phyloP scores from a whole-genome alignment of 2,888 invertebrate species.

The Lottia scabra region DNA sequence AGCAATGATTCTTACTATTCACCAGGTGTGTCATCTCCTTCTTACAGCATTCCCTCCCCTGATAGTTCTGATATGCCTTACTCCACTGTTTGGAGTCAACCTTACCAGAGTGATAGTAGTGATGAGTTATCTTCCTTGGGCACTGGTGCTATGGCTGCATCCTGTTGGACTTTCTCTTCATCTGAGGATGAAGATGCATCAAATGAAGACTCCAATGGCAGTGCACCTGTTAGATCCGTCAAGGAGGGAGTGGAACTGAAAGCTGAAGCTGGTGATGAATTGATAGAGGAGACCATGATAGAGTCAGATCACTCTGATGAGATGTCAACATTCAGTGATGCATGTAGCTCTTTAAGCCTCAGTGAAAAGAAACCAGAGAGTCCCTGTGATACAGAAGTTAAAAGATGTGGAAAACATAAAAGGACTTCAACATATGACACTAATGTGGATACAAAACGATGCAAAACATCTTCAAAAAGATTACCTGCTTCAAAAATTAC shows the following conservation, averaged over 20 bases:
- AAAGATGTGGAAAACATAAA: constrained; percentile 12
- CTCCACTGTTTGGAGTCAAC: constrained; percentile 14
- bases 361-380: not conserved
- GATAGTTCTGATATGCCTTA: constrained; percentile 17
- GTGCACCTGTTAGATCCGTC: not conserved
- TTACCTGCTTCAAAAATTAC: constrained; percentile 22
- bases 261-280: not conserved
- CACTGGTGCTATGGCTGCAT: not conserved
- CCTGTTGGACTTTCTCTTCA: constrained; percentile 11
- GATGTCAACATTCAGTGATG: constrained; percentile 4
- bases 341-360: not conserved
- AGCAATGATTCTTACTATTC: constrained; percentile 52
- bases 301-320: not conserved
- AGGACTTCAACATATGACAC: not conserved
- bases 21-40: constrained; percentile 27
- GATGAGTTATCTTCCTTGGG: constrained; percentile 4
- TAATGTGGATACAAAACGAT: constrained; percentile 7
- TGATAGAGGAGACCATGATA: not conserved
- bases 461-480: constrained; percentile 17
- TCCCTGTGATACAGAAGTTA: constrained; percentile 9
- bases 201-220: not conserved
- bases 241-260: not conserved
- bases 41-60: constrained; percentile 21
- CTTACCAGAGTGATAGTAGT: constrained; percentile 6
- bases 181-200: constrained; percentile 12